Evolutionary conservation across 1,140 invertebrate species (phyloP).

Genomic region (Helicoverpa armigera): DNA sequence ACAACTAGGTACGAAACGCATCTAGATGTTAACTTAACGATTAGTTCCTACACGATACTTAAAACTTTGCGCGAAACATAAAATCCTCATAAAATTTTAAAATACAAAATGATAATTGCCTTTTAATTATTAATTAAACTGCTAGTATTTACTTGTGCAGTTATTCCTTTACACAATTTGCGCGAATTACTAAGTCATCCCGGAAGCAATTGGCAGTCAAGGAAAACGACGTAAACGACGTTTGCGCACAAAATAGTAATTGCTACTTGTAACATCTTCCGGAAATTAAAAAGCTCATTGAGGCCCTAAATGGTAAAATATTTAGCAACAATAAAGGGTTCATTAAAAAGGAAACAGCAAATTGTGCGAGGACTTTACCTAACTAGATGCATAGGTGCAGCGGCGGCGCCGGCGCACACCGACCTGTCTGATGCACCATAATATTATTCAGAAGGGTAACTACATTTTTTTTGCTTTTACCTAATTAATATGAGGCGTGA

Average conservation of each 20-base stretch:
- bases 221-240: neutral
- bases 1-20: no score
- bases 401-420: slow-evolving; percentile 59
- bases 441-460: neutral
- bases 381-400: slow-evolving; percentile 48
- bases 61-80: no score
- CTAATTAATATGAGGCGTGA: no score
- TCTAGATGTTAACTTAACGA: no score
- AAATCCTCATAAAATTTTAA: no score
- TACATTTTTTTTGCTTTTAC: neutral
- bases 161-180: no score
- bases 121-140: no score
- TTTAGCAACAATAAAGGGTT: slow-evolving; percentile 11
- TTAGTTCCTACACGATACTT: no score
- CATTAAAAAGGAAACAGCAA: slow-evolving; percentile 38
- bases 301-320: slow-evolving; percentile 1
- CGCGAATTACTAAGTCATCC: no score
- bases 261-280: neutral
- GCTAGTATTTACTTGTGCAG: no score
- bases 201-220: neutral
- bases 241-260: neutral
- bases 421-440: neutral
- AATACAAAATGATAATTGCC: no score
- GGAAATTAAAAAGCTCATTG: neutral
- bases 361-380: slow-evolving; percentile 10